These are phyloP conservation scores for Cynocephalus volans DNA, from an alignment of 2,113 vertebrate species.

Conservation along the genomic window DNA sequence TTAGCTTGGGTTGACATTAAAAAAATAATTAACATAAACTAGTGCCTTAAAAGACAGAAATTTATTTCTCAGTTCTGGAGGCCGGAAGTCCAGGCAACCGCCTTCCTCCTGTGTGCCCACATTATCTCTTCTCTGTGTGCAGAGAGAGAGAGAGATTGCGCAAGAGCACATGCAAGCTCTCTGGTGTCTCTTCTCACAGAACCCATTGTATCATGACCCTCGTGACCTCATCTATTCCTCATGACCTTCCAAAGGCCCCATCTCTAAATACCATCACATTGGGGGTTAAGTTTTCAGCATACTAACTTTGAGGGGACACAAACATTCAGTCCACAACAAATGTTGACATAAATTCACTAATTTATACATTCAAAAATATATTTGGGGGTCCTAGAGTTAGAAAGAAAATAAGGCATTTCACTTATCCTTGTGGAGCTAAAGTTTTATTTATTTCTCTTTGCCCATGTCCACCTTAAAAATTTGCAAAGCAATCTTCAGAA, in stretches of 20 bases:
- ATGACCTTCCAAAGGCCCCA: accelerated
- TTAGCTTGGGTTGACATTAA: neutral
- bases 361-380: neutral
- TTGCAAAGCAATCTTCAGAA: neutral
- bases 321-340: neutral
- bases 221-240: neutral
- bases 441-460: neutral
- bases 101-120: neutral
- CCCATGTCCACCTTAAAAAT: neutral
- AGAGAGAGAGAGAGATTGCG: neutral
- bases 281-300: neutral
- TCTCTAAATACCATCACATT: neutral
- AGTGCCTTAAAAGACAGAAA: neutral
- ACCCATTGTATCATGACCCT: neutral
- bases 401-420: neutral
- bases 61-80: neutral
- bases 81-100: neutral
- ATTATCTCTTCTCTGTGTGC: neutral
- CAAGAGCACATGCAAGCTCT: no score
- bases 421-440: neutral
- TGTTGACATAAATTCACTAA: neutral
- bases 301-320: neutral
- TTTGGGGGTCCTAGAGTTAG: neutral
- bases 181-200: neutral
- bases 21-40: neutral